Conservation (phyloP, 2,888 invertebrate species). For the Apamea anceps region DNA sequence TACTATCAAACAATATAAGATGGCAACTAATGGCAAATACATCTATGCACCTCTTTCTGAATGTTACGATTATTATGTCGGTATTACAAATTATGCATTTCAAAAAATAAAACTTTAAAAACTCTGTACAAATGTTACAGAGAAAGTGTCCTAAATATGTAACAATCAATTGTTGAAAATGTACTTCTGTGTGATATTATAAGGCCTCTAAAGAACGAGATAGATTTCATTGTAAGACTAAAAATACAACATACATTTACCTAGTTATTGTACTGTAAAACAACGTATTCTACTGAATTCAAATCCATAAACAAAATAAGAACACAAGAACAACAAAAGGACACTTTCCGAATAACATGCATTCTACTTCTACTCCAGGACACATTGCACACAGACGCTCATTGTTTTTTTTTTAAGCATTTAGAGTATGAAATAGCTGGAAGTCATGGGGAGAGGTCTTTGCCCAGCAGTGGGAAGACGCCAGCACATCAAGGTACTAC, state of each 20-base stretch:
- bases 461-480: too few species aligned
- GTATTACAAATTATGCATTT: constrained; percentile 54
- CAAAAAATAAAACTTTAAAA: constrained; percentile 47
- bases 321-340: constrained; percentile 11
- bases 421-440: too few species aligned
- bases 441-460: too few species aligned
- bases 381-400: background rate
- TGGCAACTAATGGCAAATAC: constrained; percentile 83
- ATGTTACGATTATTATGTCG: constrained; percentile 65
- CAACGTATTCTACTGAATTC: background rate
- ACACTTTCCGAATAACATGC: constrained; percentile 49
- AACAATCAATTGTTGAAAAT: constrained; percentile 16
- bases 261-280: constrained; percentile 18
- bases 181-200: constrained; percentile 24
- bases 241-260: constrained; percentile 19
- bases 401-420: background rate
- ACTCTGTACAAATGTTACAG: constrained; percentile 21
- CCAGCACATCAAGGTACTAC: too few species aligned
- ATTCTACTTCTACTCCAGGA: constrained; percentile 26
- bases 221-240: constrained; percentile 17
- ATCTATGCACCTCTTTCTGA: constrained; percentile 82
- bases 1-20: constrained; percentile 84
- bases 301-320: constrained; percentile 3
- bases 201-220: constrained; percentile 29
- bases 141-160: constrained; percentile 53